Evolutionary conservation across 2,888 invertebrate species (phyloP).

Genomic region (Penaeus monodon): DNA sequence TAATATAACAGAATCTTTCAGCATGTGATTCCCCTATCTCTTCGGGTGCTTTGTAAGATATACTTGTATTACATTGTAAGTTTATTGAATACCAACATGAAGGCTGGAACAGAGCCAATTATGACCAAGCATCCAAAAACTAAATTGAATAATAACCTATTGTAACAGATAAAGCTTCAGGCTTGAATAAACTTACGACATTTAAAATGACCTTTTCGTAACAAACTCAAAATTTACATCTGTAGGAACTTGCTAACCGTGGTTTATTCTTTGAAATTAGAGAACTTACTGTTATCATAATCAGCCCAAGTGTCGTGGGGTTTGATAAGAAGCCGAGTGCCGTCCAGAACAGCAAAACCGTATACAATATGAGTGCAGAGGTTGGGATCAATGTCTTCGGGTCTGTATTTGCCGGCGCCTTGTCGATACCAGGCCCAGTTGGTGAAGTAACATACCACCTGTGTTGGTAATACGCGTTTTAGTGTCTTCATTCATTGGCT

Average conservation of each 20-base stretch:
- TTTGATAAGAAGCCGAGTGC: slow-evolving; percentile 81
- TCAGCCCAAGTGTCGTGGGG: slow-evolving; percentile 79
- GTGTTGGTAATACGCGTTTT: neutral
- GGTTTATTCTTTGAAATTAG: neutral
- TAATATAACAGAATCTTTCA: no score
- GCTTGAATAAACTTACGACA: no score
- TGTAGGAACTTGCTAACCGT: no score
- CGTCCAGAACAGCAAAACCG: slow-evolving; percentile 89
- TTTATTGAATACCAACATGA: no score
- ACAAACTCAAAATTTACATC: no score
- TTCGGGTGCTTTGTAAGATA: neutral
- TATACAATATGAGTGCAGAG: slow-evolving; percentile 93
- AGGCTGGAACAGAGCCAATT: no score
- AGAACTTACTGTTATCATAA: slow-evolving; percentile 66
- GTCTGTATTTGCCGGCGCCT: slow-evolving; percentile 82
- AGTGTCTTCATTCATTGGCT: neutral
- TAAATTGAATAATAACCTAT: no score
- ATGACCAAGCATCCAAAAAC: no score
- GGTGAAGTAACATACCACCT: slow-evolving; percentile 87
- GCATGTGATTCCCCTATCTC: no score
- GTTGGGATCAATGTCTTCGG: slow-evolving; percentile 85
- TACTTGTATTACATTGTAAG: no score
- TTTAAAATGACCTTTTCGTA: no score
- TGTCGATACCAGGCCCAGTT: slow-evolving; percentile 82
- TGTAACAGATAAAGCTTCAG: no score